These are phyloP conservation scores for Amphimedon queenslandica DNA, from an alignment of 37 sponge, comb jelly and placozoan species.

Conservation along the genomic window DNA sequence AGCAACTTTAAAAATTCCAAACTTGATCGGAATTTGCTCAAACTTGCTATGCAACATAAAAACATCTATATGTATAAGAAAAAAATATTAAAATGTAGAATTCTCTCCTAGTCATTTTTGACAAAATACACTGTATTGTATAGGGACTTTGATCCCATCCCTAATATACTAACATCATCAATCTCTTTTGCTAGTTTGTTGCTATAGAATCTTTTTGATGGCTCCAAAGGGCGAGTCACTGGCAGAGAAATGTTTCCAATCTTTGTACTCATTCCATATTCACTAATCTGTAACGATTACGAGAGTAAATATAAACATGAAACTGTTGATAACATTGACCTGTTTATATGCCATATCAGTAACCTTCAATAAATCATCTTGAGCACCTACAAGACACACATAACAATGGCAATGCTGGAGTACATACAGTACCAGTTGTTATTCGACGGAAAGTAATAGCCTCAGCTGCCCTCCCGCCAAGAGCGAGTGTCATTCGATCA, in stretches of 20 bases:
- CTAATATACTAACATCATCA: too few species aligned
- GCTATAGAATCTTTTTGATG: conserved; percentile 47
- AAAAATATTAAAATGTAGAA: too few species aligned
- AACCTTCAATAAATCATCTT: conserved; percentile 83
- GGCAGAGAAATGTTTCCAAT: conserved; percentile 80
- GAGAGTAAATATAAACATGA: not conserved
- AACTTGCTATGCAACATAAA: too few species aligned
- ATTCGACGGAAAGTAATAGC: conserved; percentile 69
- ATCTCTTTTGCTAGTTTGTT: conserved; percentile 49
- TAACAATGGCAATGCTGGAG: too few species aligned
- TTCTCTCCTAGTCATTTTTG: too few species aligned
- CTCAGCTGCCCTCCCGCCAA: conserved; percentile 90
- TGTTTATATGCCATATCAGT: conserved; percentile 71
- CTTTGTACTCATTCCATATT: conserved; percentile 75
- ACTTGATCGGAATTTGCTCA: too few species aligned
- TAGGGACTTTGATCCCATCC: too few species aligned
- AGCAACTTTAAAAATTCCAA: too few species aligned
- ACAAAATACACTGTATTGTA: too few species aligned
- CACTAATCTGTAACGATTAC: conserved; percentile 24
- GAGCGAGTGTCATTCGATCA: conserved; percentile 79
- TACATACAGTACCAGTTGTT: conserved; percentile 88
- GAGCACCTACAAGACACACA: conserved; percentile 57
- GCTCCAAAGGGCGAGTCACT: conserved; percentile 7
- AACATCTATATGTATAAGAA: too few species aligned
- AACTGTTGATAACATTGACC: conserved; percentile 30